phyloP scores from a whole-genome alignment of 2,113 vertebrate genomes.

The Cairina moschata region DNA sequence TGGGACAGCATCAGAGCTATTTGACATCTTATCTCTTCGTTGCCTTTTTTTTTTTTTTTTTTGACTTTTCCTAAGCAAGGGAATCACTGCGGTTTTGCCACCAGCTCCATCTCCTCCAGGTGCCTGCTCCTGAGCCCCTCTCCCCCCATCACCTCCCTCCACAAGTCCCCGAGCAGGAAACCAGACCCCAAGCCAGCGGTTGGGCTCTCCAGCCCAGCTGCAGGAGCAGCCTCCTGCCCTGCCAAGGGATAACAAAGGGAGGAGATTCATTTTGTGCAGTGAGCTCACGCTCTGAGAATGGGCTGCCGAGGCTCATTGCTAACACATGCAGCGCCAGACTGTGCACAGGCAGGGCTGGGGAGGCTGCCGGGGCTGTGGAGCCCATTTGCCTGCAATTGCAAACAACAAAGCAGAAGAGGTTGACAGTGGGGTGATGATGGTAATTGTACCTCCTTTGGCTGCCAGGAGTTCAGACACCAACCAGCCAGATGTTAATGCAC shows the following conservation, averaged over 20 bases:
- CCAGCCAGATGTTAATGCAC: background rate
- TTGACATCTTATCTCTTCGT: background rate
- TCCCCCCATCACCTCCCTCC: background rate
- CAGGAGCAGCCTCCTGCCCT: background rate
- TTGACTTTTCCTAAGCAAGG: background rate
- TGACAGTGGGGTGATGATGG: background rate
- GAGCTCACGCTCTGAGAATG: background rate
- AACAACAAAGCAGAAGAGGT: background rate
- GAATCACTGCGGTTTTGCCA: background rate
- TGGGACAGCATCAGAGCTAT: background rate
- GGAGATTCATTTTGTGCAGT: background rate
- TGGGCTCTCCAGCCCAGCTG: background rate
- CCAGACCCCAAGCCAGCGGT: rapidly evolving
- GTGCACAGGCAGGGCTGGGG: background rate
- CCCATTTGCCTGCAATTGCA: background rate
- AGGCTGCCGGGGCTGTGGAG: background rate
- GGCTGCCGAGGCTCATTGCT: background rate
- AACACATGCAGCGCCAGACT: background rate
- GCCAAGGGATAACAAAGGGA: background rate
- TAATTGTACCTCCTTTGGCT: background rate
- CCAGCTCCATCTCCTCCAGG: background rate
- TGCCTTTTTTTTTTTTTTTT: background rate
- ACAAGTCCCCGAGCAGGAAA: background rate
- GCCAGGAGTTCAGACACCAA: background rate
- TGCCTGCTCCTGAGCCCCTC: background rate